phyloP scores from a whole-genome alignment of 2,113 vertebrate species.

The Phaetusa simplex region DNA sequence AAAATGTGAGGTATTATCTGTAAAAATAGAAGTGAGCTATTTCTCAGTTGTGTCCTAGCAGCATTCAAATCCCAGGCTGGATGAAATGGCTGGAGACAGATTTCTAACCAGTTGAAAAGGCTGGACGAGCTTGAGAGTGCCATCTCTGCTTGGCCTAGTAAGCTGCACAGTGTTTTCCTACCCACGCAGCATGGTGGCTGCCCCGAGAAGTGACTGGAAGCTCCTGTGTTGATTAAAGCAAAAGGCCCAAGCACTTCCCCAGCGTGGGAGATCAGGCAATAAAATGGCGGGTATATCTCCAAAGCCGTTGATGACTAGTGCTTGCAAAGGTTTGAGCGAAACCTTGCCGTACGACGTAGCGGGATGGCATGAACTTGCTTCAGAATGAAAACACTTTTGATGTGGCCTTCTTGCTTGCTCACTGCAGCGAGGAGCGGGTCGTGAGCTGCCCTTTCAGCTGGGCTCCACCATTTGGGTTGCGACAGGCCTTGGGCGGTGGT shows the following conservation, averaged over 20 bases:
- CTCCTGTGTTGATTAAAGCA: neutral
- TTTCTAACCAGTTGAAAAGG: neutral
- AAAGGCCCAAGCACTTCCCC: neutral
- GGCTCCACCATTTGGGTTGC: neutral
- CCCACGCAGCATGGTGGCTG: neutral
- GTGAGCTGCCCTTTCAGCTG: neutral
- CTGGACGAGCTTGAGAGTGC: neutral
- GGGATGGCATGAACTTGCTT: neutral
- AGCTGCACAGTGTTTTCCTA: neutral
- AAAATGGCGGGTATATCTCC: neutral
- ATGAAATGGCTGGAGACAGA: neutral
- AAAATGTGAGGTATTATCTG: neutral
- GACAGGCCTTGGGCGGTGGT: neutral
- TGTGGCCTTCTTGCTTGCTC: neutral
- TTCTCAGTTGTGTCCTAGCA: neutral
- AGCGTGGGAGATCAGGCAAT: neutral
- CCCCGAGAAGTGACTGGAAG: neutral
- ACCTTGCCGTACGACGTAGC: accelerated
- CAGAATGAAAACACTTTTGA: neutral
- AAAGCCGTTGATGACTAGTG: neutral
- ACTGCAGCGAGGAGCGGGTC: accelerated
- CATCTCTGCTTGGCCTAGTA: neutral
- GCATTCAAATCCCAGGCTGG: neutral
- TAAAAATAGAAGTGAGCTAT: neutral
- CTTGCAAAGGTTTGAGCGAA: neutral